These are phyloP conservation scores for Petromus typicus DNA, from an alignment of 2,113 vertebrate genomes.

Conservation along the genomic window DNA sequence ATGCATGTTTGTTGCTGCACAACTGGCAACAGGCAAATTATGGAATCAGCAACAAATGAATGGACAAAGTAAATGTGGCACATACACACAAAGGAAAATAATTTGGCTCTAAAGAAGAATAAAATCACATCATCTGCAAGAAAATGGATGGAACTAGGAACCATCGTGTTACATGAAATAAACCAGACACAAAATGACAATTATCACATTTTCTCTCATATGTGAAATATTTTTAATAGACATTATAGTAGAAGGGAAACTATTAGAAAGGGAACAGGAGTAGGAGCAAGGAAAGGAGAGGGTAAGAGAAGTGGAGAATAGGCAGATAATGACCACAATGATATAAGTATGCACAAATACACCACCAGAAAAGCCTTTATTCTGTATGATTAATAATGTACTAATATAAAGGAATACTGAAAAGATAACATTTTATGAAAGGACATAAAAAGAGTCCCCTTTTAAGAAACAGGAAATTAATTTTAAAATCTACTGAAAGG, in stretches of 20 bases:
- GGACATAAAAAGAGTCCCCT: neutral
- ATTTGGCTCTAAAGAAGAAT: neutral
- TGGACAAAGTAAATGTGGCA: neutral
- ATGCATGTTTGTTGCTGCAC: neutral
- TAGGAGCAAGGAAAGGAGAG: neutral
- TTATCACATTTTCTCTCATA: neutral
- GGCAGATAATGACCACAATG: neutral
- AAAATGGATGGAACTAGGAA: neutral
- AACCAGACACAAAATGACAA: neutral
- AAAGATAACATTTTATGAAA: neutral
- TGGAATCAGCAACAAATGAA: neutral
- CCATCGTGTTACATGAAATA: neutral
- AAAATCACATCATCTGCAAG: neutral
- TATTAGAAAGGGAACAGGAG: neutral
- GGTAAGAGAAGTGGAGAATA: neutral
- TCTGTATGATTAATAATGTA: neutral
- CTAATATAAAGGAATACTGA: neutral
- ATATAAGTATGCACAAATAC: neutral
- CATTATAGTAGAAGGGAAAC: neutral
- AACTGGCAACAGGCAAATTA: neutral
- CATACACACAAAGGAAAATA: neutral
- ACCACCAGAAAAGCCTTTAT: neutral
- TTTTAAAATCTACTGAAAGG: neutral
- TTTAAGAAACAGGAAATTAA: conserved; percentile 34
- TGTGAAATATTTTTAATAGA: neutral